phyloP scores from a whole-genome alignment of 2,113 vertebrate genomes.

The Lophotis ruficrista region DNA sequence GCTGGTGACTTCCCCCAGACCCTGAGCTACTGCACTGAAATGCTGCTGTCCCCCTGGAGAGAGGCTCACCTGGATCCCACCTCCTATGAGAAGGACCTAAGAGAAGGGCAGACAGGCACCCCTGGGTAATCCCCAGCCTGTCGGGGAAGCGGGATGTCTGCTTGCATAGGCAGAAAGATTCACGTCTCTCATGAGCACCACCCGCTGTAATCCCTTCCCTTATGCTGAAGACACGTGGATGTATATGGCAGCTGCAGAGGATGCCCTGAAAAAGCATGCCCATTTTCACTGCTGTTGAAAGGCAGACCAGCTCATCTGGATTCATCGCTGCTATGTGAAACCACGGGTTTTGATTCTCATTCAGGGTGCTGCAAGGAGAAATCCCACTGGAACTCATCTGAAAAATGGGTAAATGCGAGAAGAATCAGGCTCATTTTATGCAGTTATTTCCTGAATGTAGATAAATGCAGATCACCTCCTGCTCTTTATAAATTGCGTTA shows the following conservation, averaged over 20 bases:
- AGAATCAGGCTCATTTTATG: not conserved
- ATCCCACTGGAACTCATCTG: not conserved
- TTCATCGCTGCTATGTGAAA: not conserved
- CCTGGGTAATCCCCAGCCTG: not conserved
- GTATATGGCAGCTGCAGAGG: not conserved
- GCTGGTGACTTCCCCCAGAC: not conserved
- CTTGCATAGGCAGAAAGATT: rapidly evolving
- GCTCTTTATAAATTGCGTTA: not conserved
- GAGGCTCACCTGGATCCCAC: not conserved
- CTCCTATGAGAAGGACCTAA: not conserved
- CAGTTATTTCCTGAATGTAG: not conserved
- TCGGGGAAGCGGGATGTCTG: rapidly evolving
- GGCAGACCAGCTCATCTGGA: not conserved
- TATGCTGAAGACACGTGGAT: not conserved
- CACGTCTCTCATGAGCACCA: not conserved
- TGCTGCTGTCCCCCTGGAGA: not conserved
- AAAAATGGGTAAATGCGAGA: not conserved
- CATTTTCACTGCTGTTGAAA: not conserved
- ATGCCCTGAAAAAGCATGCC: not conserved
- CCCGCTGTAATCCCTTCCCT: not conserved
- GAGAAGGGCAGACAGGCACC: not conserved
- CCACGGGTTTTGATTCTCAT: not conserved
- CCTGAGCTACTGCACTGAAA: not conserved
- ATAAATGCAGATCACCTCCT: conserved; percentile 11
- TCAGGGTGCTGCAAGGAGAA: not conserved